Conservation (phyloP, 2,113 vertebrate species). For the Elephas maximus region DNA sequence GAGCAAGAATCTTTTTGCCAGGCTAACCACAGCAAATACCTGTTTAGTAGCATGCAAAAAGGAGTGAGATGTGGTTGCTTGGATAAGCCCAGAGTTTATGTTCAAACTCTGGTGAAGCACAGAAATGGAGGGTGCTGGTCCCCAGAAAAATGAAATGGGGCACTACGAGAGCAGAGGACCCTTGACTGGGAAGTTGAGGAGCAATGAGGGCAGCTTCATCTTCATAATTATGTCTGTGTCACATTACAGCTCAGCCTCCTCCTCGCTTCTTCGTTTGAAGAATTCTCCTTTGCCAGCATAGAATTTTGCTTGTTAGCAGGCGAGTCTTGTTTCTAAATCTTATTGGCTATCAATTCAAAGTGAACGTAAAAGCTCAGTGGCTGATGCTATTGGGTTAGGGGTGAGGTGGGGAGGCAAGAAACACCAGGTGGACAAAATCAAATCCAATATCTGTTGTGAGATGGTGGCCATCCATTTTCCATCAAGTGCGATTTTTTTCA, state of each 20-base stretch:
- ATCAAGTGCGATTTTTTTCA: neutral
- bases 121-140: neutral
- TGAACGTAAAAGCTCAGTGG: neutral
- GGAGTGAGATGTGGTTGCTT: neutral
- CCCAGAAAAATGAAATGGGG: neutral
- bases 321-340: constrained; percentile 36
- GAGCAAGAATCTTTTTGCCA: neutral
- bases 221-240: neutral
- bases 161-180: neutral
- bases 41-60: neutral
- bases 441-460: neutral
- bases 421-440: neutral
- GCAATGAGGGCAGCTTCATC: neutral
- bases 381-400: neutral
- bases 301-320: neutral
- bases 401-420: neutral
- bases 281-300: neutral
- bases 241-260: neutral
- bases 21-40: neutral
- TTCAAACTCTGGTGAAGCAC: neutral
- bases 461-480: neutral
- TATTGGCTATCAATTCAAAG: constrained; percentile 9
- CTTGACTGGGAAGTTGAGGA: neutral
- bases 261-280: neutral
- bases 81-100: neutral